Percentiles rank a stretch among this genome's conserved stretches.
phyloP scores from a whole-genome alignment of 2,888 invertebrate genomes.

The Oscheius sp. region DNA sequence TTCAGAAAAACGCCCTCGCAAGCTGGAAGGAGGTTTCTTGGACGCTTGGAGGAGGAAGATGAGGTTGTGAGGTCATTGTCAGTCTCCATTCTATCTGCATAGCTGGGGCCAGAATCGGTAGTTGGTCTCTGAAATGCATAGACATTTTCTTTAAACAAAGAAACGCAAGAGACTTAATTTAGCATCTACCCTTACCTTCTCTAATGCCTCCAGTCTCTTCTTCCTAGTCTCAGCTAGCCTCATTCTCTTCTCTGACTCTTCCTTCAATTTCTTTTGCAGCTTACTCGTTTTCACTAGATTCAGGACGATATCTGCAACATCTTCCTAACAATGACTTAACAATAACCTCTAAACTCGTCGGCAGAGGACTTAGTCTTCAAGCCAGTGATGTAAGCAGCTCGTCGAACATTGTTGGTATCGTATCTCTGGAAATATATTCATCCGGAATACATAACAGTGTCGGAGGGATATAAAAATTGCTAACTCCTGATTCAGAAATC shows the following conservation, averaged over 20 bases:
- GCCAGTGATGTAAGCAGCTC: slow-evolving; percentile 1
- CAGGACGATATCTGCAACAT: background rate
- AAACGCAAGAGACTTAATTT: background rate
- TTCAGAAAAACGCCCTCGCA: slow-evolving; percentile 6
- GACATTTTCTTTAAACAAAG: background rate
- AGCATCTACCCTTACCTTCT: background rate
- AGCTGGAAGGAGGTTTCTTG: background rate
- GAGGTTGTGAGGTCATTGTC: background rate
- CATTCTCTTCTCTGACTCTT: background rate
- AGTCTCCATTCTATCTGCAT: slow-evolving; percentile 4
- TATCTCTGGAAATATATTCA: background rate
- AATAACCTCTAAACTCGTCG: background rate
- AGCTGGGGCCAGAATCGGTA: background rate
- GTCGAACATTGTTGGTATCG: slow-evolving; percentile 11
- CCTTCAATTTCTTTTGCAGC: background rate
- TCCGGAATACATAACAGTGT: background rate
- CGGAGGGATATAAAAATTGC: too few relatives aligned
- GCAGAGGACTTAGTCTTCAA: too few relatives aligned
- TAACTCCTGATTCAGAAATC: too few relatives aligned
- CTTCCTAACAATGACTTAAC: background rate
- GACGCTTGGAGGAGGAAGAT: background rate
- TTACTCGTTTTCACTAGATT: background rate
- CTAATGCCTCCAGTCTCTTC: slow-evolving; percentile 3
- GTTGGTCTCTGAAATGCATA: background rate
- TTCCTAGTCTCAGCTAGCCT: background rate